A percentile compares a stretch with the other conserved stretches of the same genome.
These are phyloP conservation scores for Nineta flava DNA, from an alignment of 2,888 invertebrate species.

Conservation along the genomic window DNA sequence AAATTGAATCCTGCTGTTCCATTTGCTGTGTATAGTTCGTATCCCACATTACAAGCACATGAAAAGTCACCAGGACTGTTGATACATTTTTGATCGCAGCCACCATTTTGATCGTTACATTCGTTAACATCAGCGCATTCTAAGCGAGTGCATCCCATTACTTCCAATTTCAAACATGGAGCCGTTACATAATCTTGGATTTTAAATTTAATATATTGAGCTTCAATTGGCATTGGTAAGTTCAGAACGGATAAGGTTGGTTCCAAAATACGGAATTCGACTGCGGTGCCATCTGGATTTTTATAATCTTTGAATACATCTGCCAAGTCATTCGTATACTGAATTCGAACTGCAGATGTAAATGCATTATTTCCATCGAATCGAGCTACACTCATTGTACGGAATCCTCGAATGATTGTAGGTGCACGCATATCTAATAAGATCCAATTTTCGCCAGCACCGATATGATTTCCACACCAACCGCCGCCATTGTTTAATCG, in stretches of 20 bases:
- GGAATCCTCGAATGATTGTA: slow-evolving; percentile 75
- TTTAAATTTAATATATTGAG: slow-evolving; percentile 72
- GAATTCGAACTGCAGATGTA: slow-evolving; percentile 75
- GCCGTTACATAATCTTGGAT: slow-evolving; percentile 73
- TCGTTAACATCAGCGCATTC: slow-evolving; percentile 84
- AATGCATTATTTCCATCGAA: slow-evolving; percentile 73
- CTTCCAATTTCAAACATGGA: slow-evolving; percentile 76
- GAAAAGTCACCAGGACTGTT: slow-evolving; percentile 78
- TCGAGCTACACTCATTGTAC: slow-evolving; percentile 76
- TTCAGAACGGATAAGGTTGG: slow-evolving; percentile 83
- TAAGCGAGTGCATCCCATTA: slow-evolving; percentile 83
- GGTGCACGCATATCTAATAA: slow-evolving; percentile 76
- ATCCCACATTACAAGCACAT: slow-evolving; percentile 84
- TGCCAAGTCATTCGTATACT: slow-evolving; percentile 77
- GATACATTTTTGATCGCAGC: slow-evolving; percentile 85
- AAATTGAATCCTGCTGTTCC: slow-evolving; percentile 80
- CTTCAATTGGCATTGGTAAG: slow-evolving; percentile 80
- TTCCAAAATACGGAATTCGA: slow-evolving; percentile 79
- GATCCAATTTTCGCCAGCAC: slow-evolving; percentile 81
- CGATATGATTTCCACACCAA: slow-evolving; percentile 79
- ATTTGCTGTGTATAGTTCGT: slow-evolving; percentile 70
- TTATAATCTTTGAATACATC: slow-evolving; percentile 83
- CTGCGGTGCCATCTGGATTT: slow-evolving; percentile 83
- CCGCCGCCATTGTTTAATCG: slow-evolving; percentile 69
- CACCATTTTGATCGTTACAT: slow-evolving; percentile 71